Percentiles rank a stretch among this genome's conserved stretches.
These are phyloP conservation scores for Sylvia borin DNA, from an alignment of 2,797 vertebrate genomes.

Conservation along the genomic window DNA sequence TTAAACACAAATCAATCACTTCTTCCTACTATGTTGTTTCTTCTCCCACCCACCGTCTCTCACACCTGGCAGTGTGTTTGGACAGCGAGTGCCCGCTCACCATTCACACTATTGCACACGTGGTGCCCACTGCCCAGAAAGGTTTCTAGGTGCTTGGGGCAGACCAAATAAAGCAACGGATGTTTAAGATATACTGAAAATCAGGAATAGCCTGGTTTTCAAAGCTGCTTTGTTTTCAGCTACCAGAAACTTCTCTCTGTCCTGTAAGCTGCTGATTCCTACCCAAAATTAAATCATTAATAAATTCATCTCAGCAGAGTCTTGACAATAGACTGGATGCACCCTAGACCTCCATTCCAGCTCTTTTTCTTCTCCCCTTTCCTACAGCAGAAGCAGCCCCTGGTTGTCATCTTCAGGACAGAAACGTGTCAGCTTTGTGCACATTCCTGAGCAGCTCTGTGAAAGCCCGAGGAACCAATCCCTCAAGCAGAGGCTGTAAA, in stretches of 20 bases:
- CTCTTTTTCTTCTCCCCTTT: neutral
- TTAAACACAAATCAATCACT: neutral
- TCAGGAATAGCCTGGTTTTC: neutral
- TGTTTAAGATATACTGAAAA: neutral
- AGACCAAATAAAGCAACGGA: neutral
- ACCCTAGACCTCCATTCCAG: neutral
- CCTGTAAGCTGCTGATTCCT: neutral
- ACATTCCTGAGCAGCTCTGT: neutral
- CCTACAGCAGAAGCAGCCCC: neutral
- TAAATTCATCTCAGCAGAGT: neutral
- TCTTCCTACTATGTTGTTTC: neutral
- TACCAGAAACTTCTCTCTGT: neutral
- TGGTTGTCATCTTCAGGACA: neutral
- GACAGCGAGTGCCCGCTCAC: neutral
- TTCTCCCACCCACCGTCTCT: conserved; percentile 32
- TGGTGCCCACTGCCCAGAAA: neutral
- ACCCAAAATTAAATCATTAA: neutral
- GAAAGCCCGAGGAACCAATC: neutral
- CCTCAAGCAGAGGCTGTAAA: neutral
- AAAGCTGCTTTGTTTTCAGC: neutral
- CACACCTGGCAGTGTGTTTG: neutral
- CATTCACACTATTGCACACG: neutral
- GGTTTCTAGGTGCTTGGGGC: neutral
- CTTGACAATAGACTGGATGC: neutral
- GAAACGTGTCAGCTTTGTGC: neutral